phyloP scores from a whole-genome alignment of 2,113 vertebrate species.

The Zosterops borbonicus region DNA sequence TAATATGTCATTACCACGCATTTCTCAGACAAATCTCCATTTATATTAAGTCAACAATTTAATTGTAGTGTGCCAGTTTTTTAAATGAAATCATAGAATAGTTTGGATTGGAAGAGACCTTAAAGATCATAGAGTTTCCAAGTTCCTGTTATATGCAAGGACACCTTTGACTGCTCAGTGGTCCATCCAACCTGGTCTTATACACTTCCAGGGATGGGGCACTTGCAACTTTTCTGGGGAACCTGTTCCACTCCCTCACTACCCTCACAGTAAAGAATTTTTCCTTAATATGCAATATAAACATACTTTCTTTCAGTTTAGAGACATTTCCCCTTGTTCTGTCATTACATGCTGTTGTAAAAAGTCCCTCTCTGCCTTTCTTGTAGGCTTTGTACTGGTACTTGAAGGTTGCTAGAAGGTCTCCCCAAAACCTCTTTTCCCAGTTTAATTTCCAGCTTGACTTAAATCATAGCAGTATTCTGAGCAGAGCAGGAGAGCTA shows the following conservation, averaged over 20 bases:
- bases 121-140: not conserved
- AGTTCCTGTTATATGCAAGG: not conserved
- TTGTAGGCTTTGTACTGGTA: not conserved
- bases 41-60: not conserved
- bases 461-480: not conserved
- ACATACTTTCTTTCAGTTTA: not conserved
- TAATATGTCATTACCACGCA: fast-evolving
- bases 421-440: not conserved
- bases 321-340: not conserved
- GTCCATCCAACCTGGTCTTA: not conserved
- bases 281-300: not conserved
- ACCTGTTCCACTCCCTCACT: not conserved
- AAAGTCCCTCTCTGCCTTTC: not conserved
- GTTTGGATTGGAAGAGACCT: not conserved
- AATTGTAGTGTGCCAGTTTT: not conserved
- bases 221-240: not conserved
- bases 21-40: not conserved
- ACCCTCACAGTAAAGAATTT: not conserved
- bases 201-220: not conserved
- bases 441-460: not conserved
- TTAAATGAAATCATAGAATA: not conserved
- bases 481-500: not conserved
- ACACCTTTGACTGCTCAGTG: not conserved
- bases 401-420: not conserved
- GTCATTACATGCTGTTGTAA: not conserved